Conservation (phyloP, 2,888 invertebrate species). For the Notodonta dromedarius region DNA sequence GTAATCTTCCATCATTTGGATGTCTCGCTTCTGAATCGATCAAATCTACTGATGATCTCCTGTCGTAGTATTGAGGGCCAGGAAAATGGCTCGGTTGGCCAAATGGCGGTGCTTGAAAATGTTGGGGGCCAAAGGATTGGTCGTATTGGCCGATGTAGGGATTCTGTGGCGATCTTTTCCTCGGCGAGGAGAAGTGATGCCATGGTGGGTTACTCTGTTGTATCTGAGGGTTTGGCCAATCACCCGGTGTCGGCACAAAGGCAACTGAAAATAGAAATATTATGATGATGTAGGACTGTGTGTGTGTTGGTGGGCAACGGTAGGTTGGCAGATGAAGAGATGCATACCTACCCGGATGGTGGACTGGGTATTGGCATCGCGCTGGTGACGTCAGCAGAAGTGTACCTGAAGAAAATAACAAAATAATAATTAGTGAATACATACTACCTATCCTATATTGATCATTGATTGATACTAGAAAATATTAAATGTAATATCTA, state of each 20-base stretch:
- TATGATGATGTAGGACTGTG: conserved; percentile 13
- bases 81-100: conserved; percentile 21
- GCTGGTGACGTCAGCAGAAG: conserved; percentile 50
- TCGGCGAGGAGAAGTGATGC: conserved; percentile 71
- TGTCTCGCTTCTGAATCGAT: conserved; percentile 52
- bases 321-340: conserved; percentile 51
- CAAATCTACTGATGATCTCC: conserved; percentile 47
- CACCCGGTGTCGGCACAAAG: conserved; percentile 59
- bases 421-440: not conserved
- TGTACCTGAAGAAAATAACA: conserved; percentile 63
- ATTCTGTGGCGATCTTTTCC: conserved; percentile 66
- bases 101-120: conserved; percentile 13
- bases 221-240: conserved; percentile 55
- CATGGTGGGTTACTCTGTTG: conserved; percentile 68
- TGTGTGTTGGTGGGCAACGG: conserved; percentile 10
- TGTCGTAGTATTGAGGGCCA: conserved; percentile 53
- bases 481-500: too few species aligned
- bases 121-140: conserved; percentile 10
- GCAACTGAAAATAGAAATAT: conserved; percentile 55
- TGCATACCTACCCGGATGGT: conserved; percentile 83
- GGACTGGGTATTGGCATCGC: conserved; percentile 65
- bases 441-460: not conserved
- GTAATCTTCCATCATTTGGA: conserved; percentile 77
- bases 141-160: conserved; percentile 22
- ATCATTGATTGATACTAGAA: too few species aligned